Evolutionary conservation across 2,888 invertebrate genomes (phyloP), one percentile per base, ranked within the genome.

Genomic region (Boloria euphrosyne): DNA sequence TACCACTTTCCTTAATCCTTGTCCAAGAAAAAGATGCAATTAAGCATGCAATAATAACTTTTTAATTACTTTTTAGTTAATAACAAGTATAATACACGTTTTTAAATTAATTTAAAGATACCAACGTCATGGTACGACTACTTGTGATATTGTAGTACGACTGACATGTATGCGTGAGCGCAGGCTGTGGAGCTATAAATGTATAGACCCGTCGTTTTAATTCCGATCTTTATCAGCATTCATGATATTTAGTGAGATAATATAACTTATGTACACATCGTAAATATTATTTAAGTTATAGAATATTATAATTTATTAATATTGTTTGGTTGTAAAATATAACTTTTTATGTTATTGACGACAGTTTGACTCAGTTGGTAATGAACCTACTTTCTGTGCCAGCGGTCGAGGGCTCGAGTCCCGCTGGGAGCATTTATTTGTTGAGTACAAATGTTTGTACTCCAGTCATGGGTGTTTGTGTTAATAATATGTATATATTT

Each of bases 131-230:
- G 51, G 75, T 71, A 70, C 66, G 69, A 65, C 75, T 70, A 69
- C 75, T 67, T 47, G 65, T 68, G 71, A 70, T 73, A 73, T 69
- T 74, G 75, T 74, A 63, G 71, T 57, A 49, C 66, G 70, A 78
- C 78, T 78, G 77, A 72, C 68, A 58, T 77, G 77, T 66, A n/a
- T 66, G 73, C 69, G 70, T 62, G 68, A 27, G 66, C 71, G 72
- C 67, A 54, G 61, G 18, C 51, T 43, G 60, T 54, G 44, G 62
- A 50, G 18, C n/a, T 66, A 65, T 65, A 66, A 53, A 51, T 55
- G 46, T 13, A 57, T 73, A 69, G 75, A 75, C 67, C 62, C 68
- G 72, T 61, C 67, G 4, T 50, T 16, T 27, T 43, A 62, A 49
- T 54, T 47, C 31, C 38, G 10, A n/a, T 54, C 54, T 49, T 50